These are phyloP conservation scores for Dryobates pubescens DNA, from an alignment of 2,797 vertebrate genomes.

Conservation along the genomic window DNA sequence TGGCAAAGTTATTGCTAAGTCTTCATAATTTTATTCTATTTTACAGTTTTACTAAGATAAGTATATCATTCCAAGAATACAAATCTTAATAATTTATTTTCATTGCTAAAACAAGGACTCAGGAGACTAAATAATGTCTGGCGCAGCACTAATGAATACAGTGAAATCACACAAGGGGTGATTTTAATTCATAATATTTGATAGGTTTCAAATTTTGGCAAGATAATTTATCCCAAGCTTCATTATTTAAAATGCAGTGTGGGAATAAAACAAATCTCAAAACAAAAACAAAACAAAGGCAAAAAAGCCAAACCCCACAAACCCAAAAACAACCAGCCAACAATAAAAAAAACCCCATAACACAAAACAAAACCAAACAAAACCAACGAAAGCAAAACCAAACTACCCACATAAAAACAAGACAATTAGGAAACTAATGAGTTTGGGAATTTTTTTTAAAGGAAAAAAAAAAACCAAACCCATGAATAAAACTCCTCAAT, in stretches of 20 bases:
- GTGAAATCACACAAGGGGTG: neutral
- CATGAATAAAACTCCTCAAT: neutral
- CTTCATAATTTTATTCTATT: neutral
- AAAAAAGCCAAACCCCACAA: fast-evolving
- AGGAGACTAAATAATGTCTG: slow-evolving; percentile 10
- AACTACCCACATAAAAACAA: neutral
- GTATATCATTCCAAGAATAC: neutral
- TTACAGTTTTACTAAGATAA: neutral
- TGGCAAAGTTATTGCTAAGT: neutral
- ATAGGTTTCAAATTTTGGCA: neutral
- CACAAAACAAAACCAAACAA: too few relatives aligned
- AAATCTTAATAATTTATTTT: slow-evolving; percentile 25
- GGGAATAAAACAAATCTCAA: neutral
- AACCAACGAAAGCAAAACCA: fast-evolving
- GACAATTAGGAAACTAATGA: neutral
- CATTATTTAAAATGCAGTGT: neutral
- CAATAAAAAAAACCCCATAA: fast-evolving
- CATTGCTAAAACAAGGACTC: slow-evolving; percentile 26
- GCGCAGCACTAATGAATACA: neutral
- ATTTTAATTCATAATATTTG: neutral
- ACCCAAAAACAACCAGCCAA: neutral
- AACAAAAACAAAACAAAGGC: neutral
- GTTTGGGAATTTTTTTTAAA: neutral
- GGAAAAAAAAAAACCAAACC: too few relatives aligned
- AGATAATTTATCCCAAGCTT: neutral